phyloP scores from a whole-genome alignment of 2,888 invertebrate genomes.

The Smittia aterrima region DNA sequence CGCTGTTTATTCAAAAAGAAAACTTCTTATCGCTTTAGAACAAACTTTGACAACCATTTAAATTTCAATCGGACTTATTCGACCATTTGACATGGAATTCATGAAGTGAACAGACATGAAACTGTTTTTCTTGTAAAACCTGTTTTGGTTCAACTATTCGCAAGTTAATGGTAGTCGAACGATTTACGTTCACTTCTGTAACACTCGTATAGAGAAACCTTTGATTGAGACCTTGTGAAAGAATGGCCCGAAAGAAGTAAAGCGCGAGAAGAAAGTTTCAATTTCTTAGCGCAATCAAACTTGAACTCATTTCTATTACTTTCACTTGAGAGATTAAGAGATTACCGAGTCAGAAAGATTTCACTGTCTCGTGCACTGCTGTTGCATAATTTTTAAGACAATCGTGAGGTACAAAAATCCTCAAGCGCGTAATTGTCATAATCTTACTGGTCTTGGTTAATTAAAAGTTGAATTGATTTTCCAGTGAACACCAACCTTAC shows the following conservation, averaged over 20 bases:
- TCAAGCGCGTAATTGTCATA: not conserved
- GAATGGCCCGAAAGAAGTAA: not conserved
- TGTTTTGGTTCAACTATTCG: too few relatives aligned
- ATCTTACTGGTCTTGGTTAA: too few relatives aligned
- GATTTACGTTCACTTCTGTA: not conserved
- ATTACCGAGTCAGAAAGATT: not conserved
- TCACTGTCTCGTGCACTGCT: constrained; percentile 9
- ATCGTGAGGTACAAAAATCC: not conserved
- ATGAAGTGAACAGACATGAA: too few relatives aligned
- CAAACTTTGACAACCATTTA: not conserved
- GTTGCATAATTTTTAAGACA: constrained; percentile 17
- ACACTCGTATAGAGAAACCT: too few relatives aligned
- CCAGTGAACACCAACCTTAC: too few relatives aligned
- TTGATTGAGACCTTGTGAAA: not conserved
- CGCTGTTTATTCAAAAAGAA: too few relatives aligned
- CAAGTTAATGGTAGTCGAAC: not conserved
- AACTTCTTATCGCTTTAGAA: not conserved
- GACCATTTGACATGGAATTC: too few relatives aligned
- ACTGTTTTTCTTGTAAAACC: too few relatives aligned
- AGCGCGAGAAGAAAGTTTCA: constrained; percentile 1
- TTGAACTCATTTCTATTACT: not conserved
- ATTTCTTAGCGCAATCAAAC: not conserved
- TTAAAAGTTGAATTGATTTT: too few relatives aligned
- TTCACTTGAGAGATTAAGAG: not conserved
- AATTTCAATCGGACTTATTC: not conserved